phyloP scores from a whole-genome alignment of 92 coral and sea anemone species.

The Siderastrea siderea region DNA sequence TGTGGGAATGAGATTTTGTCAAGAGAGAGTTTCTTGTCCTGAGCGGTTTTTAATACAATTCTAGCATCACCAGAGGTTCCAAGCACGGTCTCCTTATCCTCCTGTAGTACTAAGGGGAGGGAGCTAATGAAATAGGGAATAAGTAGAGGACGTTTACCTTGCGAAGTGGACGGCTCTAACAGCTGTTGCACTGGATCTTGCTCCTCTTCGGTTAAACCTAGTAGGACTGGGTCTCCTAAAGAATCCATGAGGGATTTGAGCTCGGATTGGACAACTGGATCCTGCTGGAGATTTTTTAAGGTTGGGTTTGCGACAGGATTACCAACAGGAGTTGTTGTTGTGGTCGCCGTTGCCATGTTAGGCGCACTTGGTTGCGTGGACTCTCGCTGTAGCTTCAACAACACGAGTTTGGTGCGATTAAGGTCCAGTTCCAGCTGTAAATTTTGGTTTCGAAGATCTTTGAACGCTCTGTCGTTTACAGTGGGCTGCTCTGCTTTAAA shows the following conservation, averaged over 20 bases:
- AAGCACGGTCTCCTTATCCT: neutral
- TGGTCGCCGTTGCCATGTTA: neutral
- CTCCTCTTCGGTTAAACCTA: neutral
- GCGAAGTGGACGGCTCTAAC: neutral
- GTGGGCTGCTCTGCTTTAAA: too few species aligned
- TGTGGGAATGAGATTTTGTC: constrained; percentile 5
- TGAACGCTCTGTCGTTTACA: too few species aligned
- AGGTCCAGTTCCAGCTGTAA: too few species aligned
- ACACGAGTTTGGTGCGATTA: too few species aligned
- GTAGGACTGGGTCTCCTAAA: neutral
- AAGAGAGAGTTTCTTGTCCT: neutral
- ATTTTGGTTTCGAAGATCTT: too few species aligned
- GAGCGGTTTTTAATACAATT: constrained; percentile 7
- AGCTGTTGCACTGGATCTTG: neutral
- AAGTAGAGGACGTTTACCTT: neutral
- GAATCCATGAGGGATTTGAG: neutral
- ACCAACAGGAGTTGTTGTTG: neutral
- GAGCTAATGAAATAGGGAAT: neutral
- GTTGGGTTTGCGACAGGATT: neutral
- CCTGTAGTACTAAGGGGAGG: neutral
- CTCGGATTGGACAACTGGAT: neutral
- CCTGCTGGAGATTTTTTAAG: neutral
- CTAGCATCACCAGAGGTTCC: constrained; percentile 1
- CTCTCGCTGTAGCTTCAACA: too few species aligned
- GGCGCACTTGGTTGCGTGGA: neutral